These are phyloP conservation scores for Taphrorychus bicolor DNA, from an alignment of 2,888 invertebrate genomes.

Conservation along the genomic window DNA sequence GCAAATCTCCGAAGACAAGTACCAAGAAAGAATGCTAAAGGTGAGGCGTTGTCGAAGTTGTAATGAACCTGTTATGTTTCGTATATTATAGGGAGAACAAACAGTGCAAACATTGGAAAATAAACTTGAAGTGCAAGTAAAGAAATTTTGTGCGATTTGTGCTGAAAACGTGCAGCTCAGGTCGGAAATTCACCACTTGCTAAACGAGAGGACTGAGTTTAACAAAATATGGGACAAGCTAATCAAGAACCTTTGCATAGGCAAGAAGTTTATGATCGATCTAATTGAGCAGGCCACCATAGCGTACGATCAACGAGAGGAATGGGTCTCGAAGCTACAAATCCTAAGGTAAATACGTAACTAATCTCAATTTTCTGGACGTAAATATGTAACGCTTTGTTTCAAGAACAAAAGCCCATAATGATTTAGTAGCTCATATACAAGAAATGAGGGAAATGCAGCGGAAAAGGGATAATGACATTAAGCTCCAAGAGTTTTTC, in stretches of 20 bases:
- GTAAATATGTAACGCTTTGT: no score
- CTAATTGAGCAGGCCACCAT: slow-evolving; percentile 89
- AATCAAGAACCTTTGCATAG: slow-evolving; percentile 75
- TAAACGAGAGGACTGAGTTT: slow-evolving; percentile 80
- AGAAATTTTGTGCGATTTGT: slow-evolving; percentile 77
- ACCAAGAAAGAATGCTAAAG: slow-evolving; percentile 61
- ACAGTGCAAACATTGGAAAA: slow-evolving; percentile 75
- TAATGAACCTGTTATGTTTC: no score
- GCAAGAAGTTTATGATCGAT: slow-evolving; percentile 84
- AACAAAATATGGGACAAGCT: slow-evolving; percentile 82
- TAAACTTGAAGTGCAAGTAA: slow-evolving; percentile 74
- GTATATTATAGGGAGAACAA: slow-evolving; percentile 58
- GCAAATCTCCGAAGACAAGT: slow-evolving; percentile 59
- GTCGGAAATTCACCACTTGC: slow-evolving; percentile 78
- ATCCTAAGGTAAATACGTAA: slow-evolving; percentile 63
- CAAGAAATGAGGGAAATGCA: slow-evolving; percentile 88
- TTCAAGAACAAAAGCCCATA: slow-evolving; percentile 72
- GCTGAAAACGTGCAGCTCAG: slow-evolving; percentile 76
- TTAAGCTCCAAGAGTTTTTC: slow-evolving; percentile 85
- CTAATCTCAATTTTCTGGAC: no score
- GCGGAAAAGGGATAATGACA: slow-evolving; percentile 82
- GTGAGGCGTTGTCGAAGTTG: no score
- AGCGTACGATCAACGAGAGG: slow-evolving; percentile 88
- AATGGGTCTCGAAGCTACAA: slow-evolving; percentile 80
- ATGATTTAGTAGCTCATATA: slow-evolving; percentile 71